phyloP scores from a whole-genome alignment of 2,113 vertebrate genomes.

The Lamprologus tigripictilis region DNA sequence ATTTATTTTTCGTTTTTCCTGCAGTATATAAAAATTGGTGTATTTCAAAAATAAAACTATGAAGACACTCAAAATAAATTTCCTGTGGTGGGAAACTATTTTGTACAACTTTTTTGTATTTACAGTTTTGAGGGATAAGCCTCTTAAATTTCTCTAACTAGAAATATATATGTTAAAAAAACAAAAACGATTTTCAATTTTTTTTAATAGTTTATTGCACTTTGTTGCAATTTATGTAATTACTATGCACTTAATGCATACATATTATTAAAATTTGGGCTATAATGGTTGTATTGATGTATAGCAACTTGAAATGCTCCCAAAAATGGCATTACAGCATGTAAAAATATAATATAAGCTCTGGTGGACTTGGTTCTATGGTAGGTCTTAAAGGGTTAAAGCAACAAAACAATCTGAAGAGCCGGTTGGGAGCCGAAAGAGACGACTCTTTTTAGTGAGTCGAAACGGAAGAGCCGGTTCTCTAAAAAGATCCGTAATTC shows the following conservation, averaged over 20 bases:
- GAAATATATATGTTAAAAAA: not conserved
- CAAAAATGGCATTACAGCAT: not conserved
- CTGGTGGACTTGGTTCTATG: not conserved
- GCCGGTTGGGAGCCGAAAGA: accelerated
- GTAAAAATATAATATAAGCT: not conserved
- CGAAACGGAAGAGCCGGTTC: not conserved
- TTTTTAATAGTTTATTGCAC: not conserved
- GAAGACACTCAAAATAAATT: not conserved
- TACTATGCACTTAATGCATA: not conserved
- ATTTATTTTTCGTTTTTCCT: not conserved
- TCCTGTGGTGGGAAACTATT: not conserved
- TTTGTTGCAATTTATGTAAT: not conserved
- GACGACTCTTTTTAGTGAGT: not conserved
- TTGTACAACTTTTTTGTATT: not conserved
- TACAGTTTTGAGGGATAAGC: not conserved
- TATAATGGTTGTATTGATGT: not conserved
- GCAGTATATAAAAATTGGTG: not conserved
- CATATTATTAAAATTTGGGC: not conserved
- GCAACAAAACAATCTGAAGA: not conserved
- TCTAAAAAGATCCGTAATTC: not conserved
- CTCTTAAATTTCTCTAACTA: not conserved
- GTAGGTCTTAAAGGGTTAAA: not conserved
- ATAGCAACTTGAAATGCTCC: not conserved
- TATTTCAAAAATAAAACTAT: not conserved
- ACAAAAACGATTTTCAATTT: not conserved